Percentiles rank a stretch among this genome's conserved stretches.
Evolutionary conservation across 2,888 invertebrate genomes (phyloP).

Genomic region (Folsomia candida): DNA sequence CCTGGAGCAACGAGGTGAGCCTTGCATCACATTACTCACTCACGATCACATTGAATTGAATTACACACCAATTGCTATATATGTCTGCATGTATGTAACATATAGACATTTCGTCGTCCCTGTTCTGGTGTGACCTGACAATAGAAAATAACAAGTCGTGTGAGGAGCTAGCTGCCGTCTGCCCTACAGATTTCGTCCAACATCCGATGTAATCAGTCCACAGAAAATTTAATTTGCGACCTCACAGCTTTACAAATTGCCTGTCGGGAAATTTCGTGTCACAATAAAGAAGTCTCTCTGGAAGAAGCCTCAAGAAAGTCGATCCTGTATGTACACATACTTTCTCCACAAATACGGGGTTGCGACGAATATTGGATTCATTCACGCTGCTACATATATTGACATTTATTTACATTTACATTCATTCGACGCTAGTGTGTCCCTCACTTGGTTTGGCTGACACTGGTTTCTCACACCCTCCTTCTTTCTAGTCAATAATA

Average conservation of each 20-base stretch:
- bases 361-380: conserved; percentile 22
- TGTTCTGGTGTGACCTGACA: background rate
- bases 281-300: conserved; percentile 46
- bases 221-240: conserved; percentile 50
- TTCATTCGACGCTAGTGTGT: too few species aligned
- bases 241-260: conserved; percentile 50
- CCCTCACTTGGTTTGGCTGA: background rate
- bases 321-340: background rate
- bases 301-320: conserved; percentile 16
- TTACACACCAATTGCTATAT: background rate
- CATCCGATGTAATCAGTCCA: conserved; percentile 45
- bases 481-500: background rate
- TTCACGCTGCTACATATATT: too few species aligned
- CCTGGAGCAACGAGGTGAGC: background rate
- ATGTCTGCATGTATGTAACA: background rate
- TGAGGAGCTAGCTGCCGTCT: background rate
- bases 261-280: conserved; percentile 47
- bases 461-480: background rate
- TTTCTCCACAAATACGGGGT: background rate
- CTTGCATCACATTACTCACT: background rate
- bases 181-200: background rate
- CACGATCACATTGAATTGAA: background rate
- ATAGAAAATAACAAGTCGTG: conserved; percentile 12
- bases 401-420: background rate
- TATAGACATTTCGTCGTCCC: background rate